Evolutionary conservation across 2,797 vertebrate species (phyloP).

Genomic region (Pseudocheirus occidentalis): DNA sequence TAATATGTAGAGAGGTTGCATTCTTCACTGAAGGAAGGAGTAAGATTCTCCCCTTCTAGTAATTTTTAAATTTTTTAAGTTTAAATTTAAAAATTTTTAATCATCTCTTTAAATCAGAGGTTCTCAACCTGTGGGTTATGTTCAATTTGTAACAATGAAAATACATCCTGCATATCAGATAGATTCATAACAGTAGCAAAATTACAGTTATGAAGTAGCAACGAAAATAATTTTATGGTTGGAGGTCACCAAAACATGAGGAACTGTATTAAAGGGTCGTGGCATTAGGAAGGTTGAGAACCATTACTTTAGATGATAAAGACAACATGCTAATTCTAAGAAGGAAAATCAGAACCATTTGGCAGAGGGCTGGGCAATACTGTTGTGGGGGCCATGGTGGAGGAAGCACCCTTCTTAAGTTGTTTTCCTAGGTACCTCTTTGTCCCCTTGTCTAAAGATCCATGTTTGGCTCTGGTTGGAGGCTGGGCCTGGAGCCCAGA

Average conservation of each 20-base stretch:
- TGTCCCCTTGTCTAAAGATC: neutral
- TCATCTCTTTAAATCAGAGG: too few species aligned
- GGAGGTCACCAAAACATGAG: too few species aligned
- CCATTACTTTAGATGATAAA: neutral
- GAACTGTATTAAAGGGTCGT: too few species aligned
- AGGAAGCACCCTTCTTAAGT: neutral
- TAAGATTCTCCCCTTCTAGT: neutral
- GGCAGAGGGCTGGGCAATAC: neutral
- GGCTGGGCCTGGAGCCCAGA: conserved; percentile 1
- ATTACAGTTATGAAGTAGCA: too few species aligned
- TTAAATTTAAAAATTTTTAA: too few species aligned
- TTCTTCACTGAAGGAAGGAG: neutral
- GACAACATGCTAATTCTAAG: neutral
- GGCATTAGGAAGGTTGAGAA: too few species aligned
- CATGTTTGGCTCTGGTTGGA: neutral
- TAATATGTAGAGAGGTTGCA: neutral
- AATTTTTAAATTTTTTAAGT: too few species aligned
- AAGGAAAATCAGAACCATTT: neutral
- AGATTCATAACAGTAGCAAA: too few species aligned
- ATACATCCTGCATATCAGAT: too few species aligned
- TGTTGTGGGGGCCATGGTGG: neutral
- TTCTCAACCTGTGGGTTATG: too few species aligned
- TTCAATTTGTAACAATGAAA: too few species aligned
- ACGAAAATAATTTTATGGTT: too few species aligned
- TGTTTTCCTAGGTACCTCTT: neutral